Base-by-base conservation (phyloP, 2,888 invertebrate genomes). In the Trissolcus brochymenae region DNA sequence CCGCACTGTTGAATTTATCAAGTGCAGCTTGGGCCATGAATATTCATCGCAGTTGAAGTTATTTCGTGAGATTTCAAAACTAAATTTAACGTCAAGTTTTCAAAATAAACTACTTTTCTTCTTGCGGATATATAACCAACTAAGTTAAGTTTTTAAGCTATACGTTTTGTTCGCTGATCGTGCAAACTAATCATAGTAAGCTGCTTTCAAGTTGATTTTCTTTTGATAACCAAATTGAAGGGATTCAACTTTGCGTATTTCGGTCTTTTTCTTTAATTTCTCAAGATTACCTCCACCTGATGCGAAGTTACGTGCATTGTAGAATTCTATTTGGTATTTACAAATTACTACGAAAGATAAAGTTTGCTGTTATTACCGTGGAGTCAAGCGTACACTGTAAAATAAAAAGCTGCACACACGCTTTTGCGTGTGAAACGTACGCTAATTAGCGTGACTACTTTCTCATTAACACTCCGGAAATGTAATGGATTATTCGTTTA, bases 371-470 rank as follows among this genome's bases (percentile, higher is more conserved):
- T 68, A 75, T 75, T 75, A 75, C 60, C 65, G 21, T 21, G 35
- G 16, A 46, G 17, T 1, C 29, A 6, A 29, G 40, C 56, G 62
- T 51, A 57, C 53, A 67, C 67, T 62, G 54, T 70, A 70, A 70
- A 76, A 76, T 54, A 55, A 70, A 68, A 64, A 64, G 43, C 60
- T 6, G 60, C 65, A 55, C 57, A 67, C 56, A 67, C 62, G 67
- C 29, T 50, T 35, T 40, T 46, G 49, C 50, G 70, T 68, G 70
- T 40, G 46, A 71, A 76, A 66, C 49, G 66, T 62, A 67, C 66
- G 66, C 41, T 71, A 71, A 76, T 76, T 76, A 76, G 71, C 57
- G 71, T 76, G 71, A 71, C 71, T 76, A 76, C 71, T 71, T 76
- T 76, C 71, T 76, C 76, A 76, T 76, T 71, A 76, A 66, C 71